A percentile compares a stretch with the other conserved stretches of the same genome.
These are phyloP conservation scores for Nephrotoma flavescens DNA, from an alignment of 2,888 invertebrate genomes.

Conservation along the genomic window DNA sequence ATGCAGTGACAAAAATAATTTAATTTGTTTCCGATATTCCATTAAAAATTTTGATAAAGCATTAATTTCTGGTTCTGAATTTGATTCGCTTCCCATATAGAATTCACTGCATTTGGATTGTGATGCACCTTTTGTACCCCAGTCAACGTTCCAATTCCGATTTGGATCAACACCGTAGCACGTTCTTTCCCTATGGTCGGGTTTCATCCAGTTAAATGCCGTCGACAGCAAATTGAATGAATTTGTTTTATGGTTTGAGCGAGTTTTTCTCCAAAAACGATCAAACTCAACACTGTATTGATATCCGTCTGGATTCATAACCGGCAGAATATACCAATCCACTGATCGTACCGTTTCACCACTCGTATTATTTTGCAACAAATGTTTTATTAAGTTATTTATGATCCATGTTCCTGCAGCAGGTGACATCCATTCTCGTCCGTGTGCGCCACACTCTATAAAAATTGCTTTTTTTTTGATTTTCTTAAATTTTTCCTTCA, in stretches of 20 bases:
- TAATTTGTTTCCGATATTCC: conserved; percentile 43
- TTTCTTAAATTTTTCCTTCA: conserved; percentile 27
- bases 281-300: conserved; percentile 58
- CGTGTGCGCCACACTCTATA: conserved; percentile 66
- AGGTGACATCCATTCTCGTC: conserved; percentile 67
- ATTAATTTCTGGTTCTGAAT: conserved; percentile 64
- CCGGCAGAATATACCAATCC: conserved; percentile 63
- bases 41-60: conserved; percentile 46
- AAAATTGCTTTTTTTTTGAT: conserved; percentile 58
- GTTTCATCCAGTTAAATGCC: not conserved
- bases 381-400: conserved; percentile 20
- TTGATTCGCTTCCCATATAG: conserved; percentile 54
- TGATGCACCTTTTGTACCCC: conserved; percentile 55
- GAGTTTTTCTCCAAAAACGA: conserved; percentile 67
- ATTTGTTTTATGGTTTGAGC: conserved; percentile 36
- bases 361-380: not conserved
- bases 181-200: not conserved
- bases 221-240: not conserved
- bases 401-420: conserved; percentile 61
- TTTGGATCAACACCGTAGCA: conserved; percentile 67
- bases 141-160: conserved; percentile 62
- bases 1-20: conserved; percentile 45
- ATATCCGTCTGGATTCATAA: conserved; percentile 66
- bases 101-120: conserved; percentile 61
- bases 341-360: conserved; percentile 39